These are phyloP conservation scores for Lithophane semibrunnea DNA, from an alignment of 2,888 invertebrate genomes.

Conservation along the genomic window DNA sequence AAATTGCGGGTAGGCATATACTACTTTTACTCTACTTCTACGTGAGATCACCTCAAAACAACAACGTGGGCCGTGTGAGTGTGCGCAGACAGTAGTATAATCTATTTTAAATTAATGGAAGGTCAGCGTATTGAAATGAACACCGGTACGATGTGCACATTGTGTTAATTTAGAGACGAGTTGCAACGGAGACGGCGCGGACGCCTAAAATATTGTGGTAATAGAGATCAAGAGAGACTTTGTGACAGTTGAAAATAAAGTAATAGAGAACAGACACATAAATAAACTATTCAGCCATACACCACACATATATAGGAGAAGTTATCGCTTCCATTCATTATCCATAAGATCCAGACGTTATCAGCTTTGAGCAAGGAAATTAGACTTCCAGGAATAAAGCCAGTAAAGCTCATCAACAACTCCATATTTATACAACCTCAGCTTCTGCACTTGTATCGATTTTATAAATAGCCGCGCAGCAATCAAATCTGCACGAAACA, in stretches of 20 bases:
- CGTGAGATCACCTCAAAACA: conserved; percentile 66
- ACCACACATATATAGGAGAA: neutral
- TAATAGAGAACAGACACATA: conserved; percentile 7
- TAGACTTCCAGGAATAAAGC: neutral
- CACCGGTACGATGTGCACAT: conserved; percentile 63
- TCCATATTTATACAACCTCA: conserved; percentile 10
- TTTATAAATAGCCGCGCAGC: conserved; percentile 50
- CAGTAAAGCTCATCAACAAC: neutral
- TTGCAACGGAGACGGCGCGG: conserved; percentile 57
- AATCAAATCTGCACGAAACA: conserved; percentile 60
- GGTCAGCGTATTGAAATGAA: conserved; percentile 80
- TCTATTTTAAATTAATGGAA: conserved; percentile 89
- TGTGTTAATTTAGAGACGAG: conserved; percentile 66
- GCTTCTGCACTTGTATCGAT: conserved; percentile 34
- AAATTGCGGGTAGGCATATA: conserved; percentile 54
- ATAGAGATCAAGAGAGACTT: conserved; percentile 27
- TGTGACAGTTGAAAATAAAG: conserved; percentile 45
- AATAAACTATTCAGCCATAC: neutral
- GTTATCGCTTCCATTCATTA: neutral
- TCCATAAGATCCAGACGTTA: neutral
- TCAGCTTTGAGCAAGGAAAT: neutral
- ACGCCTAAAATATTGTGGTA: conserved; percentile 37
- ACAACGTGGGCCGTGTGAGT: conserved; percentile 61
- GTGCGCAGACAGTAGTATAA: conserved; percentile 66
- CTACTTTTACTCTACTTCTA: conserved; percentile 51